Percentiles rank a stretch among this genome's conserved stretches.
These are phyloP conservation scores for Formica exsecta DNA, from an alignment of 1,140 invertebrate species.

Conservation along the genomic window DNA sequence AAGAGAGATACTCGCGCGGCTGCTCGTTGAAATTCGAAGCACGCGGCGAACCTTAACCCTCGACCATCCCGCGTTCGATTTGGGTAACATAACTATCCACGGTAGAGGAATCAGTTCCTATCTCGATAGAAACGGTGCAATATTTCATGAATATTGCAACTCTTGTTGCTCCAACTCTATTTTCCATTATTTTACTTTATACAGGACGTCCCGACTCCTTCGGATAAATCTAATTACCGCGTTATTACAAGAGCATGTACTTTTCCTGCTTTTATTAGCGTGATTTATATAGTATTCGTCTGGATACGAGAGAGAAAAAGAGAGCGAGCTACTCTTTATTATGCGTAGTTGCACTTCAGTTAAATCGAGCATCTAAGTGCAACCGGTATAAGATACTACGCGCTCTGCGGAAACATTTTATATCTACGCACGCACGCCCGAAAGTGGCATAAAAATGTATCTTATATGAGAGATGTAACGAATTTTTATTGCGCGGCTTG, in stretches of 20 bases:
- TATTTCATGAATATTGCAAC: conserved; percentile 9
- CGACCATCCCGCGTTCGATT: conserved; percentile 35
- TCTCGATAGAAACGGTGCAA: conserved; percentile 28
- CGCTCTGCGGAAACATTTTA: conserved; percentile 40
- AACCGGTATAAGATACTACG: conserved; percentile 37
- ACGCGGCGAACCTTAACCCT: conserved; percentile 68
- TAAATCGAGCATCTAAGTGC: conserved; percentile 58
- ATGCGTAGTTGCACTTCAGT: conserved; percentile 48
- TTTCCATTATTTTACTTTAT: conserved; percentile 1
- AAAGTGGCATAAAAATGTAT: conserved; percentile 58
- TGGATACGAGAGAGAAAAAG: conserved; percentile 19
- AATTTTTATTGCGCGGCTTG: conserved; percentile 46
- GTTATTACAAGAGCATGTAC: conserved; percentile 62
- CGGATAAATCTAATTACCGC: conserved; percentile 62
- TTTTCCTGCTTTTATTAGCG: conserved; percentile 8
- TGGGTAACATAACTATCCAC: conserved; percentile 22
- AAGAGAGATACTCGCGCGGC: conserved; percentile 21
- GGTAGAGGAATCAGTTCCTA: not conserved
- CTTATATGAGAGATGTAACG: conserved; percentile 45
- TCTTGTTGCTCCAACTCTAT: not conserved
- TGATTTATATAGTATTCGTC: not conserved
- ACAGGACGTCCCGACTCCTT: not conserved
- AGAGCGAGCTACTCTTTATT: conserved; percentile 30
- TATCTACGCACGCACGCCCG: conserved; percentile 8
- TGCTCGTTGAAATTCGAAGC: conserved; percentile 61